Evolutionary conservation across 1,140 invertebrate genomes (phyloP).

Genomic region (Eupeodes corollae): DNA sequence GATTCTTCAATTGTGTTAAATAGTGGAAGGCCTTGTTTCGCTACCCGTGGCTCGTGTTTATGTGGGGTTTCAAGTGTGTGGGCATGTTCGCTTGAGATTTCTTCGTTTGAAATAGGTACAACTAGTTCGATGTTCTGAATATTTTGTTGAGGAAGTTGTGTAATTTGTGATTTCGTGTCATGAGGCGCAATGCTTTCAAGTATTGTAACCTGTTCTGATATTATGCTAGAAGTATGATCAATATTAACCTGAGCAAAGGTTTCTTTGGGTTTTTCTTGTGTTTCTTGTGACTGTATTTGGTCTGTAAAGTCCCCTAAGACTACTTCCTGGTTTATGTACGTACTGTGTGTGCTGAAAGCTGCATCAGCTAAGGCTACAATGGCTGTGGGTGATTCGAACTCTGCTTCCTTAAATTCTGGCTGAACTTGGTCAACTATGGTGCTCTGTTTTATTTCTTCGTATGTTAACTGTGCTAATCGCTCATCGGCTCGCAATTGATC

Average conservation of each 20-base stretch:
- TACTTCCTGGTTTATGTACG: slow-evolving; percentile 16
- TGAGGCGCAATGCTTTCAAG: slow-evolving; percentile 1
- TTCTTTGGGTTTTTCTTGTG: neutral
- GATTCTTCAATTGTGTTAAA: no score
- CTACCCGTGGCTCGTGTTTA: no score
- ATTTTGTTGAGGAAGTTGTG: no score
- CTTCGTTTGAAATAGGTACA: no score
- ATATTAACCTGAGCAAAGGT: neutral
- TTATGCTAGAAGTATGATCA: neutral
- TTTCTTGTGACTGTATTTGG: slow-evolving; percentile 1
- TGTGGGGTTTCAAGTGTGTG: no score
- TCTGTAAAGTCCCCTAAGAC: slow-evolving; percentile 11
- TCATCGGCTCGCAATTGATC: slow-evolving; percentile 14
- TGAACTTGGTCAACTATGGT: slow-evolving; percentile 11
- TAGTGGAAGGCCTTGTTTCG: no score
- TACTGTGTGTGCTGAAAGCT: slow-evolving; percentile 13
- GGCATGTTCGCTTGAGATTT: no score
- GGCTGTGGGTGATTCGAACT: slow-evolving; percentile 1
- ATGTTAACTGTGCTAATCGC: slow-evolving; percentile 6
- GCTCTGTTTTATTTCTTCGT: slow-evolving; percentile 4
- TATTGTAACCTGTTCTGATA: no score
- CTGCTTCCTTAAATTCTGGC: slow-evolving; percentile 10
- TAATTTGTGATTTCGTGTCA: no score
- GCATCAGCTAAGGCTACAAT: slow-evolving; percentile 7
- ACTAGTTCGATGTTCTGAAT: no score